Base-by-base conservation (phyloP, 2,888 invertebrate species). In the Mesorhabditis sp. region DNA sequence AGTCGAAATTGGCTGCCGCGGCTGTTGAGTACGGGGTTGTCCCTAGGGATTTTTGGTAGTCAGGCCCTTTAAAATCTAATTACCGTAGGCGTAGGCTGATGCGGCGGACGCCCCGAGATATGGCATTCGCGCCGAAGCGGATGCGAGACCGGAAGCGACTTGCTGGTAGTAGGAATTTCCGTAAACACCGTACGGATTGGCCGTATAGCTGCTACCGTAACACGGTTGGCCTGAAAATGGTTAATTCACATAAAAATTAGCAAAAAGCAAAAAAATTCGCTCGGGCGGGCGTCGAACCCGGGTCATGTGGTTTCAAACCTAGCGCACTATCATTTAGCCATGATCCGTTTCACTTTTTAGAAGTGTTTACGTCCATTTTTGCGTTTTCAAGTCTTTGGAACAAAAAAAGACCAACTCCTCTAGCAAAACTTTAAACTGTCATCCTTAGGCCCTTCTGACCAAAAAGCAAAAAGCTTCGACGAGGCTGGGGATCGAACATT, bases 151-250 rank as follows among this genome's bases (percentile, higher is more conserved):
- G 5, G 72, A 69, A 4, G 74, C 68, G 63, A 74, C 65, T 45
- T 72, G 72, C 62, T 77, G 76, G 64, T 77, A 76, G 58, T 77
- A 77, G 44, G 58, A 50, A 13, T 10, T n/a, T 50, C 58, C 58
- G 58, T 50, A 50, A 50, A 50, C 58, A 10, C 58, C 58, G 58
- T 50, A 50, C n/a, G 10, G 10, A 50, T 10, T 50, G n/a, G 58
- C 58, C n/a, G 58, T 13, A 2, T 50, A 50, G 58, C 58, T n/a
- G 10, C 10, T 13, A n/a, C n/a, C n/a, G 58, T 50, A 50, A 2
- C n/a, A 50, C n/a, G 58, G n/a, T 50, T 50, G 58, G 58, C 58
- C 58, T 50, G 58, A 13, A 50, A 50, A 50, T 50, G 10, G 58
- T 28, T 28, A 28, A 28, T 28, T 28, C 28, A 28, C 28, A 28